phyloP scores from a whole-genome alignment of 2,888 invertebrate genomes.

The Listrodromus nycthemerus region DNA sequence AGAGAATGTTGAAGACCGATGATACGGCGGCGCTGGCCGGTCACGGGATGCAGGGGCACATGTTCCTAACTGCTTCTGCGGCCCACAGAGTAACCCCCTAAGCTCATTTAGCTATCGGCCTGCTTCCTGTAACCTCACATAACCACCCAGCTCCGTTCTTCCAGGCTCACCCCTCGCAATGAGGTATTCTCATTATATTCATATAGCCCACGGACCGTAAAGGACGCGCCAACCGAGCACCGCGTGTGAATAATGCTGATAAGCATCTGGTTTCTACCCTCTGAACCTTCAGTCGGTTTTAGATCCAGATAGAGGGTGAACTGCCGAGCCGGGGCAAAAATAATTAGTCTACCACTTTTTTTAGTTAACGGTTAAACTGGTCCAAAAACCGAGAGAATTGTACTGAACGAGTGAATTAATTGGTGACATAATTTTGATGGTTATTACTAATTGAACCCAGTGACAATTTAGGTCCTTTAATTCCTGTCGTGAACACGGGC shows the following conservation, averaged over 20 bases:
- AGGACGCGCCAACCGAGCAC: conserved; percentile 64
- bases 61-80: conserved; percentile 71
- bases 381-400: no score
- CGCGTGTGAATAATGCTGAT: conserved; percentile 75
- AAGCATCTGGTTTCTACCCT: conserved; percentile 71
- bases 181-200: conserved; percentile 74
- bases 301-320: neutral
- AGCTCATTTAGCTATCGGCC: conserved; percentile 73
- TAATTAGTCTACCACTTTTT: neutral
- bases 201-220: conserved; percentile 61
- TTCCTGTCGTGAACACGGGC: no score
- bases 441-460: neutral
- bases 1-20: conserved; percentile 41
- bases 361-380: neutral
- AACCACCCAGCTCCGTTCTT: conserved; percentile 34
- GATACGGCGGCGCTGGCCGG: conserved; percentile 52
- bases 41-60: conserved; percentile 61
- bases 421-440: neutral
- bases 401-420: neutral
- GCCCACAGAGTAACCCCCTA: conserved; percentile 68
- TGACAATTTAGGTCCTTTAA: no score
- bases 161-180: conserved; percentile 23
- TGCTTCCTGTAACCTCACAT: conserved; percentile 39
- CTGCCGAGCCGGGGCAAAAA: neutral
- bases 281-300: conserved; percentile 29